Base-by-base conservation (phyloP, 2,113 vertebrate genomes). In the Clinocottus analis region DNA sequence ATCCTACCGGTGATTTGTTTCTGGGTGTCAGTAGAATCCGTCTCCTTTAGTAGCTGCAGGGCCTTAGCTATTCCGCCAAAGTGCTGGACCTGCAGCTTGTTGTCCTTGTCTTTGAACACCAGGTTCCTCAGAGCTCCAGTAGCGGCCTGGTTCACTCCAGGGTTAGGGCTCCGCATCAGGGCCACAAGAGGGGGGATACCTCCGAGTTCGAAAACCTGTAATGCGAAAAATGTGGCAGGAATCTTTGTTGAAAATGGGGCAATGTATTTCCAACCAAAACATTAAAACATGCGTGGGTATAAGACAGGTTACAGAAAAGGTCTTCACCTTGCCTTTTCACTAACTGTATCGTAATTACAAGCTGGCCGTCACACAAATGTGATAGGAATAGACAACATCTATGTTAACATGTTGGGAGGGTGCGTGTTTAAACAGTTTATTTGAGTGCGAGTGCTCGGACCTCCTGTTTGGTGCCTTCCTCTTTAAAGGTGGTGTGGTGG, bases 81-180 rank as follows among this genome's bases (percentile, higher is more conserved):
- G 16, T 83, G 72, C 23, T 96, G 93, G 4, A 97, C 96, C 85
- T 96, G 93, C 27, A 94, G 75, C 94, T 99, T 99, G 90, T 97
- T 98, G 37, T 80, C 10, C 0, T 80, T 61, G 72, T 96, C 90
- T 76, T 94, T 95, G 89, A 97, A 99, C 23, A 97, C 97, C 58
- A 97, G 87, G 89, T 99, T 99, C 65, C 97, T 96, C 63, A 99
- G 95, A 29, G 98, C 97, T 4, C 95, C 96, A 0, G 96, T 95
- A 0, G 94, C 94, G 0, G 95, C 96, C 85, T 96, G 95, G 89
- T 94, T 95, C 23, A 98, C 94, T 0, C 90, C 94, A 47, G 94
- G 80, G 88, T 95, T 95, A 11, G 93, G 41, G 82, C 95, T 97
- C 31, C 89, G 90, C 64, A 99, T 94, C 41, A 99, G 94, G 35